Evolutionary conservation across 2,888 invertebrate genomes (phyloP).

Genomic region (Ctena decussata): DNA sequence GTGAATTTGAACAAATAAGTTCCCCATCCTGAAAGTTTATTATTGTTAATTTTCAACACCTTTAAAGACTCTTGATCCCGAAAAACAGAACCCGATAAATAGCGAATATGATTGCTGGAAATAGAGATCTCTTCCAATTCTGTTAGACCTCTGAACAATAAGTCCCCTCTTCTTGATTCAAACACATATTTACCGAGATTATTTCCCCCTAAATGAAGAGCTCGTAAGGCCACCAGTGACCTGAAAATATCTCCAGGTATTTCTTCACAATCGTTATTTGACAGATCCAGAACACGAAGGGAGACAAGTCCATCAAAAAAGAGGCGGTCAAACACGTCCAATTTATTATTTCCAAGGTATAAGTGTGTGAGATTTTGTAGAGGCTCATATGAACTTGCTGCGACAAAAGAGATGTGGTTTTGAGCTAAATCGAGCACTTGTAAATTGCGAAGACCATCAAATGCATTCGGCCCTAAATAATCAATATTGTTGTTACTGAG

Average conservation of each 20-base stretch:
- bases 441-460: slow-evolving; percentile 87
- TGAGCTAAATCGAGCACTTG: slow-evolving; percentile 93
- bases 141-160: slow-evolving; percentile 58
- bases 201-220: slow-evolving; percentile 72
- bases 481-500: slow-evolving; percentile 95
- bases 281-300: slow-evolving; percentile 68
- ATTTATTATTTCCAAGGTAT: slow-evolving; percentile 89
- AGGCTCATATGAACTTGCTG: slow-evolving; percentile 86
- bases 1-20: slow-evolving; percentile 58
- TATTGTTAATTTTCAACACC: slow-evolving; percentile 90
- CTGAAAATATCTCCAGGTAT: slow-evolving; percentile 66
- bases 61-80: slow-evolving; percentile 91
- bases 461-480: slow-evolving; percentile 90
- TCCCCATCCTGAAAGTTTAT: slow-evolving; percentile 86
- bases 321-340: slow-evolving; percentile 62
- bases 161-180: slow-evolving; percentile 52
- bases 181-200: slow-evolving; percentile 66
- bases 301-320: slow-evolving; percentile 60
- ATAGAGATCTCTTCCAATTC: slow-evolving; percentile 77
- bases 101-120: slow-evolving; percentile 80
- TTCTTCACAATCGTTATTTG: slow-evolving; percentile 64
- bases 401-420: slow-evolving; percentile 78
- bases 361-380: slow-evolving; percentile 91
- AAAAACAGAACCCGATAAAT: slow-evolving; percentile 82
- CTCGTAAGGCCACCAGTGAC: slow-evolving; percentile 54